phyloP scores from a whole-genome alignment of 1,140 invertebrate genomes.

The Papilio machaon region DNA sequence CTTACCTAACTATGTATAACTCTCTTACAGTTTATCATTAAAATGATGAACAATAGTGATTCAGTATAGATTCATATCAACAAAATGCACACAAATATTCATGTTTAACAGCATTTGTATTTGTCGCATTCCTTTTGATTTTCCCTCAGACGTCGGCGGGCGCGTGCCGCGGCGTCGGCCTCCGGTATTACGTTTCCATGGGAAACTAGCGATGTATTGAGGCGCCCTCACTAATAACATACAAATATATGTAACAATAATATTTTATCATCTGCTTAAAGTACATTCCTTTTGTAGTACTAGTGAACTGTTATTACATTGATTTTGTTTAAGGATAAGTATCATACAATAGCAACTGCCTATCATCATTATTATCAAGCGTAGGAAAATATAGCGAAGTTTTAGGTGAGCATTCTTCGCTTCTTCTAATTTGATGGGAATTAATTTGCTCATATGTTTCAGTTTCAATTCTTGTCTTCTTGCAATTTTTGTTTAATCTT shows the following conservation, averaged over 20 bases:
- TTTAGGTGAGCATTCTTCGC: too few relatives aligned
- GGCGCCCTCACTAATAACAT: constrained; percentile 43
- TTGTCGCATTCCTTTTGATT: constrained; percentile 56
- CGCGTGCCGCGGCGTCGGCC: constrained; percentile 54
- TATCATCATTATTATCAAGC: neutral
- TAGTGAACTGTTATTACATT: neutral
- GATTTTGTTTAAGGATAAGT: neutral
- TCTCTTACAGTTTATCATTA: neutral
- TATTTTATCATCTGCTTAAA: constrained; percentile 40
- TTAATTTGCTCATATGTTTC: too few relatives aligned
- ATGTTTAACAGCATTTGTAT: constrained; percentile 41
- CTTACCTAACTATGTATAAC: neutral
- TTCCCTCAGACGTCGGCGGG: constrained; percentile 51
- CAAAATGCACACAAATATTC: constrained; percentile 9
- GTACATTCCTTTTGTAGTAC: neutral
- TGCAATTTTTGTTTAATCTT: too few relatives aligned
- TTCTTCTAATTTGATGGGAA: too few relatives aligned
- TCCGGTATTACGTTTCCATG: constrained; percentile 64
- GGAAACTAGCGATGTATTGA: constrained; percentile 64
- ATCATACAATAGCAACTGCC: neutral
- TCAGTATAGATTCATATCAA: constrained; percentile 20
- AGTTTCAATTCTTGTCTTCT: too few relatives aligned
- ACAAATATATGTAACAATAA: constrained; percentile 32
- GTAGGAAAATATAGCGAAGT: neutral
- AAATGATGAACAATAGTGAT: neutral